Evolutionary conservation across 92 coral and sea anemone genomes (phyloP).

Genomic region (Desmophyllum pertusum): DNA sequence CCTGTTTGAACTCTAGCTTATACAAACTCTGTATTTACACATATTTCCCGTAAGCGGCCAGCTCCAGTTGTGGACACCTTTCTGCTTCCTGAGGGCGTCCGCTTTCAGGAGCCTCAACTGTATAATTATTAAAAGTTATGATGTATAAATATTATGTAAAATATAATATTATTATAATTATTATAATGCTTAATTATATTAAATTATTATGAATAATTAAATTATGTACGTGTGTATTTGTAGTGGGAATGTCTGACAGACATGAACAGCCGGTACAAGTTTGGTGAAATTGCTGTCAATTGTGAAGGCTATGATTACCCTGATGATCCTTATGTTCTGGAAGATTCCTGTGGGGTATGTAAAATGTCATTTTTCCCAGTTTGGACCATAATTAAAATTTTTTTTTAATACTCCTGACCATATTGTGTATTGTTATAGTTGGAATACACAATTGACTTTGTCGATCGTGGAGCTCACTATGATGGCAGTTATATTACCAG

Average conservation of each 20-base stretch:
- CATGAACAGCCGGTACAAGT: constrained; percentile 85
- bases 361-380: no score
- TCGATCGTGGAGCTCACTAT: constrained; percentile 35
- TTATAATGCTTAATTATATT: not conserved
- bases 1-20: no score
- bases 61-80: no score
- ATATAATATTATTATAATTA: no score
- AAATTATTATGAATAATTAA: no score
- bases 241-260: constrained; percentile 99
- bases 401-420: no score
- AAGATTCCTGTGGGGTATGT: constrained; percentile 99
- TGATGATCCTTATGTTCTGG: constrained; percentile 89
- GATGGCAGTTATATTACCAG: constrained; percentile 38
- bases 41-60: no score
- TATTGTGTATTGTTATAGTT: constrained; percentile 48
- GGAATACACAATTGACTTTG: constrained; percentile 93
- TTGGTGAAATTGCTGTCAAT: constrained; percentile 93
- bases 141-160: no score
- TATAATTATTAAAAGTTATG: no score
- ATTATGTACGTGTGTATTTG: not conserved
- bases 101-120: no score
- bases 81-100: no score
- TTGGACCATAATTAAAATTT: not conserved
- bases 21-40: no score
- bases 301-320: constrained; percentile 97